Conservation (phyloP, 1,140 invertebrate species). For the Planococcus citri region DNA sequence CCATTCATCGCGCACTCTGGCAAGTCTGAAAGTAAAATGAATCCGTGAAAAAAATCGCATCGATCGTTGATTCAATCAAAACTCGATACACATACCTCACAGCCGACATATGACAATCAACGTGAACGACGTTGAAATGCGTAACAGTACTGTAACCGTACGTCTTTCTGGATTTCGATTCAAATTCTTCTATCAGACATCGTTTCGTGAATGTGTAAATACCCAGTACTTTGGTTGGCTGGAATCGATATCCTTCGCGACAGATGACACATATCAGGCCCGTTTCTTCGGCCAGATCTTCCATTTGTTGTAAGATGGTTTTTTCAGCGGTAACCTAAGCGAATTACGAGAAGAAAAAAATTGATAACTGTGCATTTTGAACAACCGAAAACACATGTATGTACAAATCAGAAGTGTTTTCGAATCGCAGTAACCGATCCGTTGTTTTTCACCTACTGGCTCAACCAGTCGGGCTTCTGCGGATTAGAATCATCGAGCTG, state of each 20-base stretch:
- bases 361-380: too few relatives aligned
- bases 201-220: slow-evolving; percentile 96
- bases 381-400: background rate
- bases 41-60: background rate
- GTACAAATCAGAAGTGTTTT: too few relatives aligned
- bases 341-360: slow-evolving; percentile 30
- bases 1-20: slow-evolving; percentile 82
- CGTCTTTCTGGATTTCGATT: slow-evolving; percentile 69
- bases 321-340: slow-evolving; percentile 64
- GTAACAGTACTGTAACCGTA: slow-evolving; percentile 87
- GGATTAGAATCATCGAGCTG: too few relatives aligned
- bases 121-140: slow-evolving; percentile 96
- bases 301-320: slow-evolving; percentile 75
- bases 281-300: slow-evolving; percentile 87
- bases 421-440: too few relatives aligned
- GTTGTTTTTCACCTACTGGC: too few relatives aligned
- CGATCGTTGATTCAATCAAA: background rate
- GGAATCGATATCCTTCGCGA: slow-evolving; percentile 92
- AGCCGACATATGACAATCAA: slow-evolving; percentile 94
- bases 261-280: slow-evolving; percentile 97
- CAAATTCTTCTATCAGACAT: slow-evolving; percentile 87
- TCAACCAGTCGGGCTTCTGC: too few relatives aligned
- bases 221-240: slow-evolving; percentile 78
- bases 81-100: slow-evolving; percentile 41
- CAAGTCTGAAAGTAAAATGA: slow-evolving; percentile 38